Percentiles rank a stretch among this genome's conserved stretches.
Evolutionary conservation across 2,888 invertebrate species (phyloP).

Genomic region (Scelioninae gen. 1): DNA sequence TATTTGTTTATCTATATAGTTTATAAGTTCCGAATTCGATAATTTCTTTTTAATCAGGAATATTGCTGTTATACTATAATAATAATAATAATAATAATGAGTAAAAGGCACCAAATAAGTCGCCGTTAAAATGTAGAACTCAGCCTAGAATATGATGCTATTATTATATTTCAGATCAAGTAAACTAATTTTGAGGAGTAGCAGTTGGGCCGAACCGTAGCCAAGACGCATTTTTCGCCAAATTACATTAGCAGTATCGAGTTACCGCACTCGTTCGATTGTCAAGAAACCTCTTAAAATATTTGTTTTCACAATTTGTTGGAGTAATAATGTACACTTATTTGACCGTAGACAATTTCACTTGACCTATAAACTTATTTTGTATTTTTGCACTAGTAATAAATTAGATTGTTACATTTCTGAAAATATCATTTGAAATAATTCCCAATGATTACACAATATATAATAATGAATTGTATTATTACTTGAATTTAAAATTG

Average conservation of each 20-base stretch:
- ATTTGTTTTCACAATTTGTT: not conserved
- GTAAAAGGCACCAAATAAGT: slow-evolving; percentile 11
- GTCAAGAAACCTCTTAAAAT: slow-evolving; percentile 19
- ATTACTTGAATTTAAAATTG: too few relatives aligned
- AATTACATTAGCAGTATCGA: slow-evolving; percentile 36
- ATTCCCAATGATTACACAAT: too few relatives aligned
- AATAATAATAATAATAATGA: slow-evolving; percentile 15
- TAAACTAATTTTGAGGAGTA: slow-evolving; percentile 50
- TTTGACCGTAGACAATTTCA: not conserved
- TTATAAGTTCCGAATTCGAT: too few relatives aligned
- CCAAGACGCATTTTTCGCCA: slow-evolving; percentile 28
- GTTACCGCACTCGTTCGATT: slow-evolving; percentile 38
- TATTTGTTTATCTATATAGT: too few relatives aligned
- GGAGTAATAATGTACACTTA: not conserved
- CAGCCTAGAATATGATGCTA: slow-evolving; percentile 48
- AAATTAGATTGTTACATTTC: too few relatives aligned
- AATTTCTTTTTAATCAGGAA: not conserved
- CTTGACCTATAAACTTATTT: not conserved
- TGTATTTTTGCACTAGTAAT: too few relatives aligned
- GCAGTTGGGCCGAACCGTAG: slow-evolving; percentile 23
- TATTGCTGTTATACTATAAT: not conserved
- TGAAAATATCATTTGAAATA: too few relatives aligned
- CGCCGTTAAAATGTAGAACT: slow-evolving; percentile 31
- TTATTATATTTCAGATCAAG: slow-evolving; percentile 57
- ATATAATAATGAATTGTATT: too few relatives aligned